Conservation (phyloP, 2,113 vertebrate genomes). For the Desmodus rotundus region DNA sequence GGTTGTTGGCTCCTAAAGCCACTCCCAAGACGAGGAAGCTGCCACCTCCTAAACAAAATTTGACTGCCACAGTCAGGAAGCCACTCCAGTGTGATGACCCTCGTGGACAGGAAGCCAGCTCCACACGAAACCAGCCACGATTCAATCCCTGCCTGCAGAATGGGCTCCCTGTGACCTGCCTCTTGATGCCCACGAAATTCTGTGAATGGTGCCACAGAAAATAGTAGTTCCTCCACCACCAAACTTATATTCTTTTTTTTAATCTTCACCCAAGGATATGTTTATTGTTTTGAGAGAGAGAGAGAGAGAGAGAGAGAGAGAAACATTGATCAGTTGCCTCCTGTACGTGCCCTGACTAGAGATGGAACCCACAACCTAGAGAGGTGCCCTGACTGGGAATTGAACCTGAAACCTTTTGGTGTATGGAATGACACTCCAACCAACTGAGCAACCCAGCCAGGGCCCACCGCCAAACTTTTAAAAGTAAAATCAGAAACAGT, state of each 20-base stretch:
- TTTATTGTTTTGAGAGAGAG: too few relatives aligned
- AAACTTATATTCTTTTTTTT: background rate
- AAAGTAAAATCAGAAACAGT: background rate
- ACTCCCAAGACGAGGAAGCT: background rate
- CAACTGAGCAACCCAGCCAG: too few relatives aligned
- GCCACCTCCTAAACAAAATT: background rate
- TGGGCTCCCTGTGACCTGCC: background rate
- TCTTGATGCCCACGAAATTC: background rate
- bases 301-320: too few relatives aligned
- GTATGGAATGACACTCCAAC: too few relatives aligned
- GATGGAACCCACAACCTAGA: too few relatives aligned
- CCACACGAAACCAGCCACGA: background rate
- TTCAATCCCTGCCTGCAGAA: background rate
- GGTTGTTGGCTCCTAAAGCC: background rate
- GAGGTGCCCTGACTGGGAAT: too few relatives aligned
- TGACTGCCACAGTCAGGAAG: background rate
- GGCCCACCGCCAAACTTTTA: background rate
- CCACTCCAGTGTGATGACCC: background rate
- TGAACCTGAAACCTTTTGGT: too few relatives aligned
- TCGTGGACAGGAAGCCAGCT: background rate
- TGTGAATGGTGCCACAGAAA: background rate
- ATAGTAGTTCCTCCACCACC: background rate
- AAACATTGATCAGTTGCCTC: too few relatives aligned
- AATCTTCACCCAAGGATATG: too few relatives aligned
- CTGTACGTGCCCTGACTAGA: too few relatives aligned